Evolutionary conservation across 2,797 vertebrate species (phyloP), one percentile per base, ranked within the genome.

Genomic region (Discoglossus pictus): DNA sequence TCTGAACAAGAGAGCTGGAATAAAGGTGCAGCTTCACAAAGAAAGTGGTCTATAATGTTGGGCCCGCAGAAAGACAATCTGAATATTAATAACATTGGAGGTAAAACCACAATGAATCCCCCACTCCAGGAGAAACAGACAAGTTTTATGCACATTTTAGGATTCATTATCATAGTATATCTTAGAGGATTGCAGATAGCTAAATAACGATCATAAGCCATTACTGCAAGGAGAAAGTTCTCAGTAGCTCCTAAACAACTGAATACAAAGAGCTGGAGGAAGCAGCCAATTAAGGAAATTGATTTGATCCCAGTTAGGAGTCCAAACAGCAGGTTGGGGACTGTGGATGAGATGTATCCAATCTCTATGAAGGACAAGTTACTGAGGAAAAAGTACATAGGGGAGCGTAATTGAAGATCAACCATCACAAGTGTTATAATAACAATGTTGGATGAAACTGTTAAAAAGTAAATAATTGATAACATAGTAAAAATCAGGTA

Each of bases 351-450:
- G 23, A 76, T 77, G 40, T 81, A 81, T 27, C 78, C 76, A 68
- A 80, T 77, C 18, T 82, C 75, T 39, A 84, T 60, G 50, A 80
- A 39, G 20, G 80, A 80, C 39, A 84, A 72, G 31, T 82, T 73
- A 13, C 75, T 43, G 35, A 84, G 76, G 20, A 83, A 81, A 66
- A 84, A 84, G 23, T 81, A 83, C 79, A 82, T 82, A 23, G 78
- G 77, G 3, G 72, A 80, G 12, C 76, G 78, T 25, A 82, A 73
- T 17, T 7, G 27, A 2, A 64, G 75, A 38, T 84, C 78, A 35
- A 61, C 6, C 25, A 54, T 12, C 23, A 64, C 74, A 40, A 81
- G 40, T 27, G 53, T 44, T 25, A 80, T 74, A 24, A 79, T 78
- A 20, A 74, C 70, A 3, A 67, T 73, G 43, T 82, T 84, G 46